Conservation (phyloP, 1,140 invertebrate genomes). For the Lucilia cuprina region DNA sequence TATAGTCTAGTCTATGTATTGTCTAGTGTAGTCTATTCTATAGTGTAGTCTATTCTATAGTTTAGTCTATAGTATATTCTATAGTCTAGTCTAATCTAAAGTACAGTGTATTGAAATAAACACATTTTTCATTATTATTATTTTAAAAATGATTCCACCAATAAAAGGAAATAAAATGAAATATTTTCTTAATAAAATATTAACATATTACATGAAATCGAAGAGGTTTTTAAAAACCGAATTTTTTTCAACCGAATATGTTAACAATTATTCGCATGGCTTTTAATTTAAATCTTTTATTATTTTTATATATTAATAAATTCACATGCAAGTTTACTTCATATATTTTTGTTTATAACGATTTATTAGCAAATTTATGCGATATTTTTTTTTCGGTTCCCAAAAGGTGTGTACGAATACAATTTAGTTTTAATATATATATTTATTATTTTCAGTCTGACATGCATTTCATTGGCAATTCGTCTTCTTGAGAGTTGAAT, state of each 20-base stretch:
- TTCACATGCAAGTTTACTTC: background rate
- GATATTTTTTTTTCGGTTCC: conserved; percentile 22
- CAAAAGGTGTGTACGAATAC: conserved; percentile 24
- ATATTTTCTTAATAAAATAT: no score
- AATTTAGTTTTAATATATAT: background rate
- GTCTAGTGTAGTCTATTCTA: no score
- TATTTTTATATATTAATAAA: background rate
- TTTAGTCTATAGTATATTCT: no score
- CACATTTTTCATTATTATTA: no score
- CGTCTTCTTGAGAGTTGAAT: background rate
- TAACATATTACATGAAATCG: no score
- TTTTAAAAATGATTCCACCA: no score
- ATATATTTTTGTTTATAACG: background rate
- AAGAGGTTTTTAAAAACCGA: background rate
- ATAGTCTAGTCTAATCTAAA: no score
- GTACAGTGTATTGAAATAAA: no score
- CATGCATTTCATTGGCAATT: background rate
- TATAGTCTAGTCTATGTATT: no score
- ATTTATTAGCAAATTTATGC: conserved; percentile 30
- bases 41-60: no score
- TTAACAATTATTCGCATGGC: background rate
- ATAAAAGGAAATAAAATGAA: no score
- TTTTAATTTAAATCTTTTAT: background rate
- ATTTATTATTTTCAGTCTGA: background rate
- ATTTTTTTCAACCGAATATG: background rate